Conservation (phyloP, 2,113 vertebrate genomes). For the Rattus norvegicus region GRCr8 NC_086032.1:73448001-73448500, state of each 20-base stretch:
- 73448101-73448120: slow-evolving; percentile 40
- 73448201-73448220: background rate
- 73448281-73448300: background rate
- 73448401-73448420: background rate
- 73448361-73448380: background rate
- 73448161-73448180: background rate
- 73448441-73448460: background rate
- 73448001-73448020: slow-evolving; percentile 80
- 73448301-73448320: background rate
- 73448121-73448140: background rate
- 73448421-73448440: background rate
- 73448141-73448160: background rate
- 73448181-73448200: background rate
- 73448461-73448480: background rate
- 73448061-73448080: slow-evolving; percentile 18
- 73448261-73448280: background rate
- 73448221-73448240: background rate
- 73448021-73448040: slow-evolving; percentile 64
- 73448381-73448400: background rate
- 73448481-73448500: background rate
- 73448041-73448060: background rate
- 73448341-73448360: too few species aligned
- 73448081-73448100: slow-evolving; percentile 58
- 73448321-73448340: background rate
- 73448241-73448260: background rate